Conservation (phyloP, 2,888 invertebrate species). For the Idaea dimidiata region DNA sequence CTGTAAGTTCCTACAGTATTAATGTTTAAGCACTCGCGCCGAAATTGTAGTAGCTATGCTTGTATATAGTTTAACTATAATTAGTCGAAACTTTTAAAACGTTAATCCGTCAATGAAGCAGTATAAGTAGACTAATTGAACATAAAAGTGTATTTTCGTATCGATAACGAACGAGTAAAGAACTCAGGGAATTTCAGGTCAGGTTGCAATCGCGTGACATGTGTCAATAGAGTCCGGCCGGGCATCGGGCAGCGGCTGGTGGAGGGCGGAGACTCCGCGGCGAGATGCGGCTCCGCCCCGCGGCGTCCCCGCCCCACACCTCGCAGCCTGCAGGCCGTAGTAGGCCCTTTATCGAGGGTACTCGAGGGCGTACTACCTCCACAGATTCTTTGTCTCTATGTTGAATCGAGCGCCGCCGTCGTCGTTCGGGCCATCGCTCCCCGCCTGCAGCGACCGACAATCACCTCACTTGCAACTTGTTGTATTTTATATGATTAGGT, state of each 20-base stretch:
- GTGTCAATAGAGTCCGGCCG: slow-evolving; percentile 1
- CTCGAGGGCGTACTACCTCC: background rate
- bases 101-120: background rate
- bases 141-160: background rate
- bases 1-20: no score
- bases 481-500: no score
- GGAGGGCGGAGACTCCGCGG: slow-evolving; percentile 16
- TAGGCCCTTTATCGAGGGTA: slow-evolving; percentile 25
- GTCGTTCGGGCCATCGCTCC: no score
- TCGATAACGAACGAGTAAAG: slow-evolving; percentile 20
- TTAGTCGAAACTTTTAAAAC: background rate
- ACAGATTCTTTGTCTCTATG: background rate
- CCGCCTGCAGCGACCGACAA: no score
- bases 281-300: slow-evolving; percentile 16
- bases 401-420: no score
- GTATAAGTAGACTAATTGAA: background rate
- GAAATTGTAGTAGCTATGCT: no score
- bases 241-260: background rate
- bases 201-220: background rate
- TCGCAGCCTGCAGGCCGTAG: slow-evolving; percentile 21
- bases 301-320: slow-evolving; percentile 10
- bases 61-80: no score
- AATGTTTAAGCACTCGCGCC: no score
- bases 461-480: no score
- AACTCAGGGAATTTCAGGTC: slow-evolving; percentile 11